Evolutionary conservation across 2,888 invertebrate species (phyloP), one percentile per base, ranked within the genome.

Genomic region (Zele albiditarsus): DNA sequence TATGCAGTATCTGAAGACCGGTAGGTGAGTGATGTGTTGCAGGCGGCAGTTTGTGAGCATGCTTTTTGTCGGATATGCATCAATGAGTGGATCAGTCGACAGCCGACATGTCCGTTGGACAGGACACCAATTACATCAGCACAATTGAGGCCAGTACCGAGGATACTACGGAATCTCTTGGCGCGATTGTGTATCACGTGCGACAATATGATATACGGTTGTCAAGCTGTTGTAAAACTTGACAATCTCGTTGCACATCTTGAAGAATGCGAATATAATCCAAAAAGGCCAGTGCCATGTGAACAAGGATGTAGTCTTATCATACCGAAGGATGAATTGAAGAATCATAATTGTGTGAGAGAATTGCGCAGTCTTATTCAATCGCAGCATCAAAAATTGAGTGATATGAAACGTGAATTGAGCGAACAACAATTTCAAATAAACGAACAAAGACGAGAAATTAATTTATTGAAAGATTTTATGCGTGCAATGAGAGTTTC

Each of bases 21-120:
- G 82, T 82, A 86, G 85, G 84, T 84, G 83, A 86, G 84, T 80
- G 83, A 85, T 83, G 78, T 85, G 82, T 90, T 90, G 66, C 89
- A 97, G 97, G 97, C 98, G 72, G 97, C 97, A 69, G 94, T 94
- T 84, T 98, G 98, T 90, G 98, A 98, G 89, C 98, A 98, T 91
- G 97, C 98, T 74, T 98, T 98, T 90, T 98, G 98, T 89, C 93
- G 95, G 84, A 93, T 93, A 68, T 98, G 98, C 90, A 98, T 98
- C 84, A 95, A 95, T 78, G 97, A 98, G 90, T 98, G 98, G 98
- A 93, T 98, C 81, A 95, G 95, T 80, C 93, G 96, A 69, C 97
- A 98, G 89, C 97, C 96, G 23, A 97, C 96, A 46, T 98, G 98
- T 87, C 98, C 98, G 3, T 95, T 98, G 63, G 98, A 98, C 90